phyloP scores from a whole-genome alignment of 2,888 invertebrate species.

The Heliconius cydno region DNA sequence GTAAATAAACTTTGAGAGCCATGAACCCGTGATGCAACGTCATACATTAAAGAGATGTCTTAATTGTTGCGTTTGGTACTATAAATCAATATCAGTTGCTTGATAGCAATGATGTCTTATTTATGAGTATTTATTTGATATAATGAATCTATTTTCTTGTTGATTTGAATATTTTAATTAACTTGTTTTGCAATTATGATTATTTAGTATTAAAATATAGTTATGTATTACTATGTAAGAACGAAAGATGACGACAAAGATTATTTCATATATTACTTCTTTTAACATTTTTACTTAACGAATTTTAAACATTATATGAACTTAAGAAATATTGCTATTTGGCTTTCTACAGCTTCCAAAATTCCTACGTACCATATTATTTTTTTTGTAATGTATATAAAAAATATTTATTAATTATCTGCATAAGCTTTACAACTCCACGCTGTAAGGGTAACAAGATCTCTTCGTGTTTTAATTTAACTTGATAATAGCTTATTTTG shows the following conservation, averaged over 20 bases:
- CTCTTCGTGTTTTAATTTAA: conserved; percentile 19
- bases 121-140: conserved; percentile 40
- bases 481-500: conserved; percentile 20
- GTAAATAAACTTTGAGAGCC: conserved; percentile 57
- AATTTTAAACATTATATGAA: neutral
- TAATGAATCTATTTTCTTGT: conserved; percentile 32
- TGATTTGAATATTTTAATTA: conserved; percentile 7
- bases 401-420: neutral
- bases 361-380: neutral
- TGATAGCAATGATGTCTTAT: conserved; percentile 42
- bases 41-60: conserved; percentile 48
- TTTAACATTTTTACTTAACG: neutral
- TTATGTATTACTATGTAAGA: neutral
- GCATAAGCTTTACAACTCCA: conserved; percentile 1
- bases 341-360: neutral
- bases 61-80: conserved; percentile 46
- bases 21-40: conserved; percentile 51
- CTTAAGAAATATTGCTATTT: neutral
- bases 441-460: conserved; percentile 18
- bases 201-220: neutral
- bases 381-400: neutral
- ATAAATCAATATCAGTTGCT: conserved; percentile 44
- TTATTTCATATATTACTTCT: no score
- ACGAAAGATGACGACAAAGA: no score
- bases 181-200: neutral